Conservation (phyloP, 2,113 vertebrate genomes). For the Mustelus asterias region DNA sequence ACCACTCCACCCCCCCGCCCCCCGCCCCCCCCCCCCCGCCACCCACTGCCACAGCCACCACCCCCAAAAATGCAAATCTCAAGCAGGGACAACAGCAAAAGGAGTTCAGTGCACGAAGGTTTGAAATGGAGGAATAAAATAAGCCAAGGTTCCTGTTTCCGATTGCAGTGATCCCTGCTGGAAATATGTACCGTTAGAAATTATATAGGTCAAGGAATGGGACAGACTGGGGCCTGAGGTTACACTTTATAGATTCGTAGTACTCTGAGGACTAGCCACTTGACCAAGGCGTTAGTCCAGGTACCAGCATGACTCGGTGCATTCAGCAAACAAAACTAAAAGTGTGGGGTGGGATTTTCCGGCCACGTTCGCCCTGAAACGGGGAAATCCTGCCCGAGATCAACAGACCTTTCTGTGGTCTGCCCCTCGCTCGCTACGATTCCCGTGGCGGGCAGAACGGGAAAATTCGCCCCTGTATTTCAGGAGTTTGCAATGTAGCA, state of each 20-base stretch:
- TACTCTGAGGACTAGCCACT: background rate
- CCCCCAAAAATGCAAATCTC: background rate
- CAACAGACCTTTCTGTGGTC: too few species aligned
- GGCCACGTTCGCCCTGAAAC: too few species aligned
- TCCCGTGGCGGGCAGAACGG: too few species aligned
- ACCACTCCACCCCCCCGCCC: too few species aligned
- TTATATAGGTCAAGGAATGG: background rate
- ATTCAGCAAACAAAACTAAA: background rate
- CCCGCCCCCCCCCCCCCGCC: too few species aligned
- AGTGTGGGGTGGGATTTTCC: too few species aligned
- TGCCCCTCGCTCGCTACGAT: too few species aligned
- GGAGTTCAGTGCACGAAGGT: background rate
- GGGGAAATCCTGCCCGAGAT: too few species aligned
- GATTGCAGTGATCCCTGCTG: background rate
- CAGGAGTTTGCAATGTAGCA: background rate
- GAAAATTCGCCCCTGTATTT: background rate
- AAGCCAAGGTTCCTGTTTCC: background rate
- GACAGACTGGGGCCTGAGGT: background rate
- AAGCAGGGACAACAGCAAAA: background rate
- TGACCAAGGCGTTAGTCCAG: background rate
- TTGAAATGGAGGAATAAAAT: background rate
- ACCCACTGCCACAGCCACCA: too few species aligned
- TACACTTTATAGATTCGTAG: background rate
- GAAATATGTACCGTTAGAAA: background rate
- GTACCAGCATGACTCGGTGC: background rate